These are phyloP conservation scores for Ptilonorhynchus violaceus DNA, from an alignment of 2,113 vertebrate species.

Conservation along the genomic window DNA sequence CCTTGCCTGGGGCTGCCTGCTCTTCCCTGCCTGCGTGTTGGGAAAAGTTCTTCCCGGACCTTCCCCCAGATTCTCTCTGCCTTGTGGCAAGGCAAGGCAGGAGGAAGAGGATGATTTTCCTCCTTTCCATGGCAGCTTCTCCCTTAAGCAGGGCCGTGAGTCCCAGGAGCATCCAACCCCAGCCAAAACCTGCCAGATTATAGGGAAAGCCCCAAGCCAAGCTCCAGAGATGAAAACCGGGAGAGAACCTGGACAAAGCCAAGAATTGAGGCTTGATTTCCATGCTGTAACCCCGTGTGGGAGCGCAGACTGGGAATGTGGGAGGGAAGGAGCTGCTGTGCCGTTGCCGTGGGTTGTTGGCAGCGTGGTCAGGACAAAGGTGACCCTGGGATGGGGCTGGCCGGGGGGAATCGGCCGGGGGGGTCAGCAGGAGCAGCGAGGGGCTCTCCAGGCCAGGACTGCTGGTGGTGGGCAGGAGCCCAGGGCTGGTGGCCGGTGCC, in stretches of 20 bases:
- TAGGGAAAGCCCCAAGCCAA: not conserved
- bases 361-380: not conserved
- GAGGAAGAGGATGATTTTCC: not conserved
- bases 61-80: not conserved
- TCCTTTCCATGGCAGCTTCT: not conserved
- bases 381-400: not conserved
- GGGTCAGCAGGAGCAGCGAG: not conserved
- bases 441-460: not conserved
- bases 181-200: not conserved
- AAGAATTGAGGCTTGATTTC: not conserved
- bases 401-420: not conserved
- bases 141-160: not conserved
- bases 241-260: not conserved
- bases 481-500: not conserved
- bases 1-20: not conserved
- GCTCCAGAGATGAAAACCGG: fast-evolving
- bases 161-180: not conserved
- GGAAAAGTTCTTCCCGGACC: not conserved
- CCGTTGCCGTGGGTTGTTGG: fast-evolving
- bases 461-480: not conserved
- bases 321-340: not conserved
- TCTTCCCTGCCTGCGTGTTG: not conserved
- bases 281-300: not conserved
- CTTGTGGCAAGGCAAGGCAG: fast-evolving
- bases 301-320: not conserved